Evolutionary conservation across 2,888 invertebrate species (phyloP), one percentile per base, ranked within the genome.

Genomic region (Tetragnatha montana): DNA sequence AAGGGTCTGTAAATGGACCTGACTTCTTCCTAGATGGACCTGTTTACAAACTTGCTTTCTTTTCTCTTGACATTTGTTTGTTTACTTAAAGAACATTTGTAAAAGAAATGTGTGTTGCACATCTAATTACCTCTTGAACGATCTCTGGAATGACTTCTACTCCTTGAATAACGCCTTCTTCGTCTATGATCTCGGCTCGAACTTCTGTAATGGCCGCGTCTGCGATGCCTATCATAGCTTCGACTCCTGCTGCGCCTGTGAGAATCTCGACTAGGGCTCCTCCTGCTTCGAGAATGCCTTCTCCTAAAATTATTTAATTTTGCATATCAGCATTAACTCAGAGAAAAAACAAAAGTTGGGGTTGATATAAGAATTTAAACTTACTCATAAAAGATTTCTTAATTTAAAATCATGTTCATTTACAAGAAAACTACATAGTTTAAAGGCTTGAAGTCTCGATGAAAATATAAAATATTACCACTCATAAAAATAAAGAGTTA

Each of bases 131-230:
- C 82, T 79, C 87, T 90, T n/a, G 84, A 80, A 8, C 76, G 73
- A n/a, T 90, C 90, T 10, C 87, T 69, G 7, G 87, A 90, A 12
- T 68, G 85, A 14, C 91, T 91, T n/a, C 88, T 76, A 69, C 91
- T 88, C 21, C 81, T 75, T 68, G 84, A 81, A 75, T 83, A 69
- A 17, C 79, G 70, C 21, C 80, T 81, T 19, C 90, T 93, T 71
- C 47, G 92, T 92, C 90, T 92, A 92, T 88, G 80, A 3, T 91
- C 83, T 21, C 89, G 74, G 35, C 91, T 88, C 8, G 84, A 81
- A 19, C 86, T 87, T 82, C 83, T 84, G 70, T 81, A 88, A 73
- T 91, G 82, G 68, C 82, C 69, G 17, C 89, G 49, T 12, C 91
- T 73, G 17, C 71, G 71, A 79, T 68, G 71, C 4, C 81, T 80